Percentiles rank a stretch among this genome's conserved stretches.
Conservation (phyloP, 23 tunicate species). For the Trididemnum clinides region DNA sequence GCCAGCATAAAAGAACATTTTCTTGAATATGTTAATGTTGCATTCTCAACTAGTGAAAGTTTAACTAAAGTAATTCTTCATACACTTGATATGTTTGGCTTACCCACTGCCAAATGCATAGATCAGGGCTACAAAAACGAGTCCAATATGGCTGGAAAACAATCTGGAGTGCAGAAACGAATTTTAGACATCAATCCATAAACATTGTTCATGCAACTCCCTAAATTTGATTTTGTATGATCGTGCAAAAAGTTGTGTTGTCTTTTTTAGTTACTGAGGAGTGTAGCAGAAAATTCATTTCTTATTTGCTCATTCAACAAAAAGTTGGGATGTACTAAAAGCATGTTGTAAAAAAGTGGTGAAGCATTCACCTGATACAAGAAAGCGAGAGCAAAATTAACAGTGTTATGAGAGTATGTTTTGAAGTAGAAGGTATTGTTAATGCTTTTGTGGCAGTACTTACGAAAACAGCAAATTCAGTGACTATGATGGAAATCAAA, state of each 20-base stretch:
- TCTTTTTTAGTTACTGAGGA: neutral
- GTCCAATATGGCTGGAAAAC: neutral
- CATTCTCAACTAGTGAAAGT: neutral
- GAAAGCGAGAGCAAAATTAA: slow-evolving; percentile 7
- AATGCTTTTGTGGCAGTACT: neutral
- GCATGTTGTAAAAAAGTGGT: neutral
- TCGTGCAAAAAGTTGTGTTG: neutral
- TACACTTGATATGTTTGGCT: neutral
- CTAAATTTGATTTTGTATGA: slow-evolving; percentile 3
- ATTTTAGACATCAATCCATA: neutral
- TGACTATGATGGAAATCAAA: neutral
- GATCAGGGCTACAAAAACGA: neutral
- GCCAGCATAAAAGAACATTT: neutral
- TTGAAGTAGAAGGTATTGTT: neutral
- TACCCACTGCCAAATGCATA: neutral
- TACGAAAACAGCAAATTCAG: neutral
- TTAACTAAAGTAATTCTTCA: neutral
- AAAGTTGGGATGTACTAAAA: neutral
- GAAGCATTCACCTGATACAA: neutral
- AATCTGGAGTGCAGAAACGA: slow-evolving; percentile 9
- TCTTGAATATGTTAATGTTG: neutral
- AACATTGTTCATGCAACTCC: neutral
- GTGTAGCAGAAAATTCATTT: neutral
- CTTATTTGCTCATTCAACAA: neutral
- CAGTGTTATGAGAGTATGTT: neutral